phyloP scores from a whole-genome alignment of 1,140 invertebrate species.

The Trinorchestia longiramus region DNA sequence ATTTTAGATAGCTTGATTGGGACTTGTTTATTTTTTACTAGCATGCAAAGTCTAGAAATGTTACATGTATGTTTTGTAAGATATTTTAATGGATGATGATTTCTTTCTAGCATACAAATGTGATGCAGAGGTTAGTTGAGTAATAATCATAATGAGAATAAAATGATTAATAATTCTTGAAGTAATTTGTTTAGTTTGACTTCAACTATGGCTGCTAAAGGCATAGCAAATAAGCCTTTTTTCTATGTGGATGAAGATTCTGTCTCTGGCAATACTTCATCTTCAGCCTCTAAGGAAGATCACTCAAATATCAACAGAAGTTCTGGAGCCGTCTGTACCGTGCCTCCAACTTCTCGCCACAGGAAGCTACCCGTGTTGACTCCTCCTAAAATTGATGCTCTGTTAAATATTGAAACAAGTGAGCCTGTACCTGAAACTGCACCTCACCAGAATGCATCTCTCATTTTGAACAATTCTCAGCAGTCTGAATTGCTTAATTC shows the following conservation, averaged over 20 bases:
- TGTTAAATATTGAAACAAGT: background rate
- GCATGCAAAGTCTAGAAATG: too few relatives aligned
- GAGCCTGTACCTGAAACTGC: background rate
- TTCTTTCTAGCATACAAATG: background rate
- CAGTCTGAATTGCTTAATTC: background rate
- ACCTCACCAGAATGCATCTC: background rate
- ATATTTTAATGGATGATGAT: background rate
- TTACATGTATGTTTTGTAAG: too few relatives aligned
- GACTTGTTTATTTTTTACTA: too few relatives aligned
- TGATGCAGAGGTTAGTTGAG: background rate
- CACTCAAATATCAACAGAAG: background rate
- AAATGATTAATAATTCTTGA: background rate
- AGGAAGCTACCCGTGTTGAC: background rate
- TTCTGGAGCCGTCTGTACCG: background rate
- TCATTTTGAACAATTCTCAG: background rate
- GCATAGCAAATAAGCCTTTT: background rate
- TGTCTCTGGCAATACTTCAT: background rate
- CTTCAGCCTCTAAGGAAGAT: background rate
- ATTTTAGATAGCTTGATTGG: too few relatives aligned
- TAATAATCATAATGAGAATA: background rate
- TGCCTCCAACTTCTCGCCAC: background rate
- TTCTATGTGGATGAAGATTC: conserved; percentile 23
- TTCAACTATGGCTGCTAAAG: background rate
- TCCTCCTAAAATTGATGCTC: background rate
- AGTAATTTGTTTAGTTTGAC: background rate